Conservation (phyloP, 2,113 vertebrate species). For the Notechis scutatus region DNA sequence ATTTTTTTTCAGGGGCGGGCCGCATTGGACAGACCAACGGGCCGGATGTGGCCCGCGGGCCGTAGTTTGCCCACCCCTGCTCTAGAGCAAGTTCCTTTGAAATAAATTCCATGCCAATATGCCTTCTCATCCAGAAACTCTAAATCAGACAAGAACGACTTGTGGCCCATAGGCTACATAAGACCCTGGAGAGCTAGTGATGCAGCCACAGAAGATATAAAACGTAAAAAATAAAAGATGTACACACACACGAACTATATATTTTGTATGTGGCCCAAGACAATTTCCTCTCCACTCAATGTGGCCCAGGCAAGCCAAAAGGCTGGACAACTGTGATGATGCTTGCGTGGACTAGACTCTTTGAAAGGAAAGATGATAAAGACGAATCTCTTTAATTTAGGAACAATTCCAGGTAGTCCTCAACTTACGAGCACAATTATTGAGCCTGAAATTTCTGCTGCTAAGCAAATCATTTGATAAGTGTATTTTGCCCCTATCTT, state of each 20-base stretch:
- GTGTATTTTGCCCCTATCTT: too few relatives aligned
- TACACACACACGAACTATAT: background rate
- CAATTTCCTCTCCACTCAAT: background rate
- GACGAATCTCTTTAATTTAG: background rate
- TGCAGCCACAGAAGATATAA: too few relatives aligned
- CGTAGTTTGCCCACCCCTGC: too few relatives aligned
- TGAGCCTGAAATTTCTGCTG: background rate
- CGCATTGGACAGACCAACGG: too few relatives aligned
- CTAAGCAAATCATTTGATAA: too few relatives aligned
- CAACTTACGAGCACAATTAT: background rate
- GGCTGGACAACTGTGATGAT: background rate
- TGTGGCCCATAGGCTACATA: too few relatives aligned
- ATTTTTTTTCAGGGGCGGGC: too few relatives aligned
- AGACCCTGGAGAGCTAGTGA: too few relatives aligned
- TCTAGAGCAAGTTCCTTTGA: background rate
- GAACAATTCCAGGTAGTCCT: too few relatives aligned
- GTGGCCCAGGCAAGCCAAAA: background rate
- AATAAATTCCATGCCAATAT: background rate
- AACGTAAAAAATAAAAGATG: too few relatives aligned
- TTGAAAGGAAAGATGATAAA: background rate
- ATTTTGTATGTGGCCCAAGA: background rate
- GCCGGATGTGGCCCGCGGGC: too few relatives aligned
- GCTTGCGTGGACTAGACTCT: background rate
- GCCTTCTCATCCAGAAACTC: background rate
- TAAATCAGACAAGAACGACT: background rate